phyloP scores from a whole-genome alignment of 2,888 invertebrate genomes.

The Idaea aversata region DNA sequence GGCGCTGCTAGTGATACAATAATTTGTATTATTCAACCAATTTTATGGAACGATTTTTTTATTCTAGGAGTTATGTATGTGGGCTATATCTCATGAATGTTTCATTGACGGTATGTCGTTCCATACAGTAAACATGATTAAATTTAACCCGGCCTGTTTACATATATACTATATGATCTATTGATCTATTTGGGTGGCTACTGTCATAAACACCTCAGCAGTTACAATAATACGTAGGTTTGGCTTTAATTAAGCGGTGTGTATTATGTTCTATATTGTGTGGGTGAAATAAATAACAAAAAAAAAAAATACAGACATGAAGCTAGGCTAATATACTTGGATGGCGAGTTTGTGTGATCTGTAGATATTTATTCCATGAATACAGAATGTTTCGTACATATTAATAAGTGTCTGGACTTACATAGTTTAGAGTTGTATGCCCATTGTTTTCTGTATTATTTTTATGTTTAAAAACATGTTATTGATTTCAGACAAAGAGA shows the following conservation, averaged over 20 bases:
- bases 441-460: neutral
- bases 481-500: conserved; percentile 81
- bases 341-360: neutral
- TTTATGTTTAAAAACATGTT: conserved; percentile 3
- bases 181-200: no score
- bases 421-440: no score
- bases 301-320: neutral
- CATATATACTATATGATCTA: no score
- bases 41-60: neutral
- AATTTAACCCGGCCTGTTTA: neutral
- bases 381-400: no score
- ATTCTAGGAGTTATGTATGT: neutral
- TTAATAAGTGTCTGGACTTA: no score
- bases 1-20: neutral
- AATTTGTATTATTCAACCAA: neutral
- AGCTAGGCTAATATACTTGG: neutral
- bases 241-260: no score
- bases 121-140: neutral
- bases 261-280: no score
- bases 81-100: neutral
- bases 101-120: neutral
- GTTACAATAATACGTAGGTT: no score
- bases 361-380: no score
- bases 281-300: no score
- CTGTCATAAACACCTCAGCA: no score